Percentiles rank a stretch among this genome's conserved stretches.
These are phyloP conservation scores for Nomada ruficornis DNA, from an alignment of 2,888 invertebrate genomes.

Conservation along the genomic window DNA sequence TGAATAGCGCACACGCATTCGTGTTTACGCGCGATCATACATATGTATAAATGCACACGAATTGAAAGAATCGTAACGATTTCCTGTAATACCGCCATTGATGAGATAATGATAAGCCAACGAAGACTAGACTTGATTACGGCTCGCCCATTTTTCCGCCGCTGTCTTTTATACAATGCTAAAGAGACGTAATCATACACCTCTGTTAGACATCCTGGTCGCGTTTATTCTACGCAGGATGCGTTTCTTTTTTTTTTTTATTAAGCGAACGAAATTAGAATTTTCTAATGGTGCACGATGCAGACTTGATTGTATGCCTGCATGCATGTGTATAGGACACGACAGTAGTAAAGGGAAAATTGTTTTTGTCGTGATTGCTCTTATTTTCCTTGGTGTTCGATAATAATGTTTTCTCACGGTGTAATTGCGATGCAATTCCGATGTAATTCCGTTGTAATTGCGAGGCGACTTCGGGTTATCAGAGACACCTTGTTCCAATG, in stretches of 20 bases:
- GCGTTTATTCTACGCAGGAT: neutral
- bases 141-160: slow-evolving; percentile 24
- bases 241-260: neutral
- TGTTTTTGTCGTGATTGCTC: slow-evolving; percentile 6
- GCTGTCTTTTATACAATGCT: slow-evolving; percentile 17
- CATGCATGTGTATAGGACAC: too few species aligned
- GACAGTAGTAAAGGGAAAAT: neutral
- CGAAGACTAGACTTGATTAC: slow-evolving; percentile 22
- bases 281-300: slow-evolving; percentile 43
- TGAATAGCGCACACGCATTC: neutral
- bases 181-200: slow-evolving; percentile 9
- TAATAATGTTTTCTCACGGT: slow-evolving; percentile 31
- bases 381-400: slow-evolving; percentile 10
- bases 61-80: slow-evolving; percentile 55
- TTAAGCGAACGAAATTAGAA: slow-evolving; percentile 11
- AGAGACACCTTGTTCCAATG: slow-evolving; percentile 27
- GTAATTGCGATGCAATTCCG: slow-evolving; percentile 24
- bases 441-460: neutral
- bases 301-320: too few species aligned
- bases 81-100: slow-evolving; percentile 48
- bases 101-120: slow-evolving; percentile 53
- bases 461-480: slow-evolving; percentile 20
- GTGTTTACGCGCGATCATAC: neutral
- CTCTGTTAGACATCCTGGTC: neutral
- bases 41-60: neutral